Evolutionary conservation across 2,113 vertebrate species (phyloP).

Genomic region (Crocuta crocuta): DNA sequence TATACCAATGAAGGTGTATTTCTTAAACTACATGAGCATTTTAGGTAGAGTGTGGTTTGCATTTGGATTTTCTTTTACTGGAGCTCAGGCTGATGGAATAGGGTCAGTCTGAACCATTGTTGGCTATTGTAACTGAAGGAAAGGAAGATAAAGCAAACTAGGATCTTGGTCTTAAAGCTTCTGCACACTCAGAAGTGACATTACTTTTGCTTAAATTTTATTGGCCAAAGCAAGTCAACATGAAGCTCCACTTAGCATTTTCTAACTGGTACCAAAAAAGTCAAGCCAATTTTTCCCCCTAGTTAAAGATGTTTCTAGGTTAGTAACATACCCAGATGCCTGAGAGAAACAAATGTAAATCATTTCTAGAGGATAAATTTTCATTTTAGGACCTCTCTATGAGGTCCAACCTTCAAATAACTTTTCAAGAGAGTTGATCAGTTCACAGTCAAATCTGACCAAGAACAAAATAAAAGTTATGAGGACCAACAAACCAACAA

Average conservation of each 20-base stretch:
- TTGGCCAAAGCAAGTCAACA: background rate
- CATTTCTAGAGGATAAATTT: background rate
- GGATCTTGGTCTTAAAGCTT: background rate
- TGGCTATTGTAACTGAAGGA: background rate
- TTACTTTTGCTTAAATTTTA: background rate
- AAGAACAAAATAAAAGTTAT: background rate
- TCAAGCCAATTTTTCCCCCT: background rate
- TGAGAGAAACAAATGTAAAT: background rate
- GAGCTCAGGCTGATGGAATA: background rate
- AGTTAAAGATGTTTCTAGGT: background rate
- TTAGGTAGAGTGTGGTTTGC: background rate
- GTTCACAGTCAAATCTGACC: background rate
- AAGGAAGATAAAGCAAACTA: background rate
- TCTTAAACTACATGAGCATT: background rate
- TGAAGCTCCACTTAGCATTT: background rate
- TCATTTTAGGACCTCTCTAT: background rate
- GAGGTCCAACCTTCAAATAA: background rate
- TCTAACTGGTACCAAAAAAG: background rate
- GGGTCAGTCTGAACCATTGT: background rate
- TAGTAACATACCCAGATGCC: background rate
- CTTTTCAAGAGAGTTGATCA: conserved; percentile 1
- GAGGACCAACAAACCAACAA: background rate
- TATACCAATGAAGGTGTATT: background rate
- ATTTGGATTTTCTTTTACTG: background rate
- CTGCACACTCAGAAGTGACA: background rate